Conservation (phyloP, 2,888 invertebrate genomes). For the Drosophila ustulata region DNA sequence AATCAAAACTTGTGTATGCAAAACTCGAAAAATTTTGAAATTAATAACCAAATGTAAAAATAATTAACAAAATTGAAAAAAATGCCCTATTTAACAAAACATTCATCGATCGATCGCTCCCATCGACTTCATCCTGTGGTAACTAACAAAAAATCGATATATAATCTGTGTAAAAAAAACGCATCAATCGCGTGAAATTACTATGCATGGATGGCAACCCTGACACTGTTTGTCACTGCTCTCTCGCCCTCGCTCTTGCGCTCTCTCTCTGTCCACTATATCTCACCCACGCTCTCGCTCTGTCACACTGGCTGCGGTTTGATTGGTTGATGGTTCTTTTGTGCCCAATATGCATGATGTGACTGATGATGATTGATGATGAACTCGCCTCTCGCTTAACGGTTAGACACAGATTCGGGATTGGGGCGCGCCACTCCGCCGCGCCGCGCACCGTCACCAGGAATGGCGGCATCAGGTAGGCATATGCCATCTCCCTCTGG, state of each 20-base stretch:
- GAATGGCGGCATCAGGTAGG: constrained; percentile 89
- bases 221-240: constrained; percentile 38
- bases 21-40: constrained; percentile 39
- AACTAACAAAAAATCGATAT: constrained; percentile 37
- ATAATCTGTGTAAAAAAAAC: constrained; percentile 20
- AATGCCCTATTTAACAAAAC: constrained; percentile 40
- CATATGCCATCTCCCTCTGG: constrained; percentile 94
- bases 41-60: constrained; percentile 53
- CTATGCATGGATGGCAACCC: constrained; percentile 53
- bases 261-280: constrained; percentile 14
- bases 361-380: constrained; percentile 46
- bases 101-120: constrained; percentile 54
- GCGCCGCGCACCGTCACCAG: constrained; percentile 93
- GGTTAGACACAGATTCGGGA: constrained; percentile 92
- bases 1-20: constrained; percentile 42
- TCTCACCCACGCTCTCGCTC: constrained; percentile 26
- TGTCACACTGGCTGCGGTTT: constrained; percentile 17
- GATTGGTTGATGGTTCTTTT: constrained; percentile 40
- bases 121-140: constrained; percentile 45
- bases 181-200: constrained; percentile 34
- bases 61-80: constrained; percentile 42
- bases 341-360: constrained; percentile 31
- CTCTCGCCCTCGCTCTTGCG: constrained; percentile 28
- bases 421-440: constrained; percentile 95
- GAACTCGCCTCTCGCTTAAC: constrained; percentile 57